Evolutionary conservation across 1,140 invertebrate species (phyloP).

Genomic region (Monomorium pharaonis): DNA sequence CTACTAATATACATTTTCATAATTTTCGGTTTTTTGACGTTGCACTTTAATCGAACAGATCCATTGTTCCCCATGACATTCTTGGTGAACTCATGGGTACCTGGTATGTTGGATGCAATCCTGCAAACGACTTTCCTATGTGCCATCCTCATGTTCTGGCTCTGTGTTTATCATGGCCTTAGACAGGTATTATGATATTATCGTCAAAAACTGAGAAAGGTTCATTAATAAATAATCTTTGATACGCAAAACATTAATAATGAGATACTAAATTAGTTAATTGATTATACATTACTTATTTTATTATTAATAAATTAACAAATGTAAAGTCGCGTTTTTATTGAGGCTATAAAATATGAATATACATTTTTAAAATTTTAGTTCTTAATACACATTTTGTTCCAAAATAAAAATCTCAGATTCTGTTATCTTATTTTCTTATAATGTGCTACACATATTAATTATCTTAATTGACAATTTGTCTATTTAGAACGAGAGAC

Average conservation of each 20-base stretch:
- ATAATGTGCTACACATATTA: background rate
- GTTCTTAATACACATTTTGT: background rate
- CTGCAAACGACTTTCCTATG: slow-evolving; percentile 96
- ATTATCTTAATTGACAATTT: background rate
- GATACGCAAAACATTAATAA: background rate
- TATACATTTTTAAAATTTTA: background rate
- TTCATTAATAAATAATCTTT: background rate
- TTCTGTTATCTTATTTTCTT: background rate
- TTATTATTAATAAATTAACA: background rate
- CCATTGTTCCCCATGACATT: slow-evolving; percentile 97
- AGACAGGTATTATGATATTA: slow-evolving; percentile 92
- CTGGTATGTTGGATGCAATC: slow-evolving; percentile 95
- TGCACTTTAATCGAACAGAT: slow-evolving; percentile 90
- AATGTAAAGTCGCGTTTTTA: background rate
- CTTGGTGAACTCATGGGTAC: slow-evolving; percentile 95
- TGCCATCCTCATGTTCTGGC: slow-evolving; percentile 96
- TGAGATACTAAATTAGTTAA: background rate
- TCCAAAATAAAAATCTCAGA: background rate
- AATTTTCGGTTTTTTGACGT: background rate
- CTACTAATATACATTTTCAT: background rate
- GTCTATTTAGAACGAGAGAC: slow-evolving; percentile 91
- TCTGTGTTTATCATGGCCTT: slow-evolving; percentile 97
- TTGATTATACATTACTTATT: background rate
- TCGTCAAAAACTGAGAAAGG: background rate
- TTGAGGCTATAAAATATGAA: background rate